Base-by-base conservation (phyloP, 2,797 vertebrate genomes). In the Sebastolobus alascanus region DNA sequence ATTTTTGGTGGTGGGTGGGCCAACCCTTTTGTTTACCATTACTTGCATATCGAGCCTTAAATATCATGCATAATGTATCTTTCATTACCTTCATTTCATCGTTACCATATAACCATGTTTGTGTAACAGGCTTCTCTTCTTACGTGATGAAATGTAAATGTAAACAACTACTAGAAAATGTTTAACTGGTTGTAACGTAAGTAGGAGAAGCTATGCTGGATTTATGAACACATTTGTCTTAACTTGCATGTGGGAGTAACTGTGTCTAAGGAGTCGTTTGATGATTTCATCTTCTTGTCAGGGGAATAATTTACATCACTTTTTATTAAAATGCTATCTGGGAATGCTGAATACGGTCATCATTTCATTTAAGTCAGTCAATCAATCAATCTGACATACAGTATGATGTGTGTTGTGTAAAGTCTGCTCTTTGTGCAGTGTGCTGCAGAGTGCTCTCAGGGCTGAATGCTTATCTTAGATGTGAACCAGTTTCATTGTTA, bases 251-350 rank as follows among this genome's bases (percentile, higher is more conserved):
- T 63, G 11, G 31, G 22, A 4, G 11, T 20, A 12, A 11, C 4
- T 16, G 14, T 63, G 38, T 31, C 33, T 18, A 35, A 29, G 29
- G 9, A 31, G 3, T 52, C n/a, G 22, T 27, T 65, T 27, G 37
- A 14, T 68, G 2, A 3, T 25, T 79, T 61, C 0, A 65, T 50
- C 4, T 74, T 66, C 11, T 55, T 63, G 13, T 54, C 3, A 13
- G 1, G 4, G 2, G 14, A 50, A 55, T 29, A 50, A 46, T 35
- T 25, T 16, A 5, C 11, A 50, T 63, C 35, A 35, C 14, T 69
- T 65, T 65, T 58, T 8, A 58, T 7, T 74, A 68, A 74, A 82
- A 50, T 11, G 50, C 2, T 18, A 40, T 56, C 33, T 82, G 25
- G n/a, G 22, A 75, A 40, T 40, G 6, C 22, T 68, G 25, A 69